These are phyloP conservation scores for Yponomeuta plumbellus DNA, from an alignment of 2,888 invertebrate genomes.

Conservation along the genomic window DNA sequence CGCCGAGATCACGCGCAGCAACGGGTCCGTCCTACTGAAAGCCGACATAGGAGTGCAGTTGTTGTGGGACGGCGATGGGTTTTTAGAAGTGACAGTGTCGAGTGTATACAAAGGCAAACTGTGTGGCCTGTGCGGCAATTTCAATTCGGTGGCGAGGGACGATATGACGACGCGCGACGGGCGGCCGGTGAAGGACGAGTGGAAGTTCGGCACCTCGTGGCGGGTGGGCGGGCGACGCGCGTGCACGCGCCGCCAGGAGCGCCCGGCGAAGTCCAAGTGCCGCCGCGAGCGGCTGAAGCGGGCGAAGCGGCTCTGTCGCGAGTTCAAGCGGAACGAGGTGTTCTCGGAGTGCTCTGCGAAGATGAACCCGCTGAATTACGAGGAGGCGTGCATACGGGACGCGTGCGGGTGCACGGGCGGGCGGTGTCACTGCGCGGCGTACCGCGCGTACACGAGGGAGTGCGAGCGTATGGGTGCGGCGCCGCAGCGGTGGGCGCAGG, in stretches of 20 bases:
- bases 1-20: conserved; percentile 79
- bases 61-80: conserved; percentile 95
- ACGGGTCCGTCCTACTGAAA: conserved; percentile 80
- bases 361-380: conserved; percentile 88
- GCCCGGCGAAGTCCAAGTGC: conserved; percentile 59
- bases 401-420: conserved; percentile 90
- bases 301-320: conserved; percentile 69
- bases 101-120: conserved; percentile 83
- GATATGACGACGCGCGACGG: conserved; percentile 87
- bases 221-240: conserved; percentile 87
- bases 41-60: conserved; percentile 88
- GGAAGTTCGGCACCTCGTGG: conserved; percentile 93
- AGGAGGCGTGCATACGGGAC: conserved; percentile 90
- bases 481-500: conserved; percentile 82
- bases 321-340: conserved; percentile 66
- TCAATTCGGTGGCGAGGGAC: conserved; percentile 90
- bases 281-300: conserved; percentile 66
- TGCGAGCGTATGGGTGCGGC: conserved; percentile 87
- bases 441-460: conserved; percentile 92
- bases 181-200: conserved; percentile 78
- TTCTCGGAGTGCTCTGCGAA: conserved; percentile 88
- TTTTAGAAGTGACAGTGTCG: conserved; percentile 89
- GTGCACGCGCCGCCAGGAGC: conserved; percentile 79
- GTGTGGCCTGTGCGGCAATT: conserved; percentile 97
- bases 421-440: conserved; percentile 92